Conservation (phyloP, 2,797 vertebrate genomes). For the Dicrostonyx torquatus region DNA sequence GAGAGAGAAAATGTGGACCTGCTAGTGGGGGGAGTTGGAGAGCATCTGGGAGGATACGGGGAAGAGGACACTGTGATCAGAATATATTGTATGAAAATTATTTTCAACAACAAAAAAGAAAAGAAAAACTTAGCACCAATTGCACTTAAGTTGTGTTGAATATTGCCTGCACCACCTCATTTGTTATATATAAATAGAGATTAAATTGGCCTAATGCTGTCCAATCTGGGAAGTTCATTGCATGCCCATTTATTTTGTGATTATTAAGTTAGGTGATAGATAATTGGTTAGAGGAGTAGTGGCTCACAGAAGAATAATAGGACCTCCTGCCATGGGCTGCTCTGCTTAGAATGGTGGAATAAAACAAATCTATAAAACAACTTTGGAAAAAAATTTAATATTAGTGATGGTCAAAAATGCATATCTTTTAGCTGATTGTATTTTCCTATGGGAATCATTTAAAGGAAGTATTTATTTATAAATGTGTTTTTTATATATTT, state of each 20-base stretch:
- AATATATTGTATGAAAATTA: background rate
- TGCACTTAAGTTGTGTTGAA: background rate
- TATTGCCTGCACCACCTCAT: background rate
- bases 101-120: background rate
- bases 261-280: slow-evolving; percentile 25
- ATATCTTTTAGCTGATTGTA: slow-evolving; percentile 18
- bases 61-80: background rate
- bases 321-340: background rate
- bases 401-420: slow-evolving; percentile 9
- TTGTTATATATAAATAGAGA: slow-evolving; percentile 62
- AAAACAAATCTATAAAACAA: background rate
- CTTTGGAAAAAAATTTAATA: slow-evolving; percentile 46
- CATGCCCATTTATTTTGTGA: background rate
- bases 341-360: background rate
- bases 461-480: slow-evolving; percentile 3
- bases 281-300: slow-evolving; percentile 6
- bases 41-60: background rate
- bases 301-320: background rate
- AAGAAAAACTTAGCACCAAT: background rate
- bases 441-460: slow-evolving; percentile 31
- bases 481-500: background rate
- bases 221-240: background rate
- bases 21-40: background rate
- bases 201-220: background rate
- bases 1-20: background rate